Percentiles rank a stretch among this genome's conserved stretches.
These are phyloP conservation scores for Setipinna tenuifilis DNA, from an alignment of 2,797 vertebrate species.

Conservation along the genomic window DNA sequence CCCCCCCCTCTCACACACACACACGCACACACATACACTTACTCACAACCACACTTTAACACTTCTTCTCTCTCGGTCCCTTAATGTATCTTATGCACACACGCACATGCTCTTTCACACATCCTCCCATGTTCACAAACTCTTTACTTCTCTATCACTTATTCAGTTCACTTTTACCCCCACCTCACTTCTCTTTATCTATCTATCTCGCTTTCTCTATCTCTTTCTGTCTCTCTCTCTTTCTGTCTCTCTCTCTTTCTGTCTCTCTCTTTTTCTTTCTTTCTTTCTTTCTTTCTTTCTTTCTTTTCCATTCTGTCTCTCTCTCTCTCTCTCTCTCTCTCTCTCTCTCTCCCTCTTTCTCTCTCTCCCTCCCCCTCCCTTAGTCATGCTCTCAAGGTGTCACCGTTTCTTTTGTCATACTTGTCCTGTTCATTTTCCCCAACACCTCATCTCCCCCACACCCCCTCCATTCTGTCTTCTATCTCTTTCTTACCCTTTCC, in stretches of 20 bases:
- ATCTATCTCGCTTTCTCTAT: slow-evolving; percentile 53
- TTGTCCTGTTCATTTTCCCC: slow-evolving; percentile 31
- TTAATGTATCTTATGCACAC: not conserved
- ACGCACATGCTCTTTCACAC: not conserved
- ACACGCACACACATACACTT: too few relatives aligned
- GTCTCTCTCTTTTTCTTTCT: not conserved
- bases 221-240: not conserved
- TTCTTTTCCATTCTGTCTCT: slow-evolving; percentile 32
- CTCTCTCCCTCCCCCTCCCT: too few relatives aligned
- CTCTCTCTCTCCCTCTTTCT: too few relatives aligned
- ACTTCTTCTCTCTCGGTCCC: not conserved
- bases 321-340: not conserved
- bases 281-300: slow-evolving; percentile 42
- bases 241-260: not conserved
- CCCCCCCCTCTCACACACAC: not conserved
- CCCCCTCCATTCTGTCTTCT: slow-evolving; percentile 27
- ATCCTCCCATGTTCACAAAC: not conserved
- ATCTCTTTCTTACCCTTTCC: slow-evolving; percentile 21
- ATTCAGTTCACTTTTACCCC: not conserved
- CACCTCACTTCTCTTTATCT: slow-evolving; percentile 37
- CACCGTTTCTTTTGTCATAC: slow-evolving; percentile 28
- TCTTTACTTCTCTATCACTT: not conserved
- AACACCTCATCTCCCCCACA: slow-evolving; percentile 31
- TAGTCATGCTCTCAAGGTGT: not conserved
- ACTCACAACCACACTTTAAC: not conserved